Evolutionary conservation across 2,113 vertebrate species (phyloP), one percentile per base, ranked within the genome.

Genomic region (Otis tarda): DNA sequence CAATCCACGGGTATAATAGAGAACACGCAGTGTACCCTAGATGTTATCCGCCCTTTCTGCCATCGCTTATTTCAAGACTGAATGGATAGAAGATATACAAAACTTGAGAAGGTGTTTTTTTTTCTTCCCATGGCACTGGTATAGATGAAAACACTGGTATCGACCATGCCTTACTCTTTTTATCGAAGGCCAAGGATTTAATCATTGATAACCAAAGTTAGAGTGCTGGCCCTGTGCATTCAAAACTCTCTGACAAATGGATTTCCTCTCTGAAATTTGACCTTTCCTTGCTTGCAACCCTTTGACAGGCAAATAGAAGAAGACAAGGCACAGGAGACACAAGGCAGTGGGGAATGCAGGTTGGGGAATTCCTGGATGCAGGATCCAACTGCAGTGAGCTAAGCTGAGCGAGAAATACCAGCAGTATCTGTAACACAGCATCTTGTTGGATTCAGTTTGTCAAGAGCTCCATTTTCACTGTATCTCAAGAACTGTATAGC

Each of bases 41-140:
- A 22, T 75, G 20, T 75, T 75, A 28, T 2, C 45, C n/a, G 50
- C 11, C 39, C n/a, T 69, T 69, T 43, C 33, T 83, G 11, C 12
- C 0, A 2, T 35, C 14, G 2, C 33, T 83, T 61, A 31, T 12
- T 60, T 41, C 0, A 57, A 57, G 59, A n/a, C 55, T 12, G 10
- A 39, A 33, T 10, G 19, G 18, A 28, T 18, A 67, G 71, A 84
- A 65, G 33, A 22, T 35, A 31, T 71, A 21, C 28, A 75, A 55
- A 67, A 49, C 41, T 12, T 0, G 0, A 6, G 4, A 57, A 73
- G 49, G 63, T 35, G 31, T 2, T 3, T 4, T 81, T 87, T 81
- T 87, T 47, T 14, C 12, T 25, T 64, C 30, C 33, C 5, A 2
- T 49, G 33, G 25, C 31, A 35, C 12, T 0, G 0, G 30, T 14